Evolutionary conservation across 1,140 invertebrate genomes (phyloP).

Genomic region (Hormaphis cornu): DNA sequence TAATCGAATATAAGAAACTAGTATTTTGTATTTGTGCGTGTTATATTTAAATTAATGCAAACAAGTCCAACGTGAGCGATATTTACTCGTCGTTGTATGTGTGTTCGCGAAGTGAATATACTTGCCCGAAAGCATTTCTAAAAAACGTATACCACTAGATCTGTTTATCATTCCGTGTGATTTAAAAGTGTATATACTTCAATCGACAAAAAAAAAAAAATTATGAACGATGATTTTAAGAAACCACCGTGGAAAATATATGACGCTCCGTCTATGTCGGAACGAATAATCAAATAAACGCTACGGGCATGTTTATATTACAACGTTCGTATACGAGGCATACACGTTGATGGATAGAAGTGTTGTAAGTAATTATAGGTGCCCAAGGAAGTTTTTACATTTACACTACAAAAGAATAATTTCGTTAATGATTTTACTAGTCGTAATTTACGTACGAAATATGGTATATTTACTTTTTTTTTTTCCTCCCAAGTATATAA

Average conservation of each 20-base stretch:
- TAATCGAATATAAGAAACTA: too few species aligned
- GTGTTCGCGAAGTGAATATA: background rate
- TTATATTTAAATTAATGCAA: too few species aligned
- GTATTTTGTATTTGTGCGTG: too few species aligned
- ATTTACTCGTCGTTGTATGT: too few species aligned
- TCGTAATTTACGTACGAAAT: too few species aligned
- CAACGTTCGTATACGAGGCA: background rate
- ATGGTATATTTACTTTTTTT: too few species aligned
- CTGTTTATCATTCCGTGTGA: background rate
- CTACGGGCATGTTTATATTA: background rate
- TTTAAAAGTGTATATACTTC: background rate
- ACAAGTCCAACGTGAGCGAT: too few species aligned
- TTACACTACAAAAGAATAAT: too few species aligned
- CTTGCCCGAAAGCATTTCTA: background rate
- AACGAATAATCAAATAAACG: background rate
- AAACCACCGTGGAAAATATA: background rate
- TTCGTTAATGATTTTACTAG: too few species aligned
- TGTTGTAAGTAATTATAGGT: background rate
- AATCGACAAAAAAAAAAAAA: background rate
- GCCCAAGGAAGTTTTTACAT: too few species aligned
- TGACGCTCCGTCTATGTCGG: background rate
- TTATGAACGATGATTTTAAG: conserved; percentile 7
- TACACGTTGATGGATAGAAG: background rate
- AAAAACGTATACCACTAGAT: too few species aligned
- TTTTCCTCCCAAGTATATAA: too few species aligned